phyloP scores from a whole-genome alignment of 2,888 invertebrate species.

The Agrotis ipsilon region DNA sequence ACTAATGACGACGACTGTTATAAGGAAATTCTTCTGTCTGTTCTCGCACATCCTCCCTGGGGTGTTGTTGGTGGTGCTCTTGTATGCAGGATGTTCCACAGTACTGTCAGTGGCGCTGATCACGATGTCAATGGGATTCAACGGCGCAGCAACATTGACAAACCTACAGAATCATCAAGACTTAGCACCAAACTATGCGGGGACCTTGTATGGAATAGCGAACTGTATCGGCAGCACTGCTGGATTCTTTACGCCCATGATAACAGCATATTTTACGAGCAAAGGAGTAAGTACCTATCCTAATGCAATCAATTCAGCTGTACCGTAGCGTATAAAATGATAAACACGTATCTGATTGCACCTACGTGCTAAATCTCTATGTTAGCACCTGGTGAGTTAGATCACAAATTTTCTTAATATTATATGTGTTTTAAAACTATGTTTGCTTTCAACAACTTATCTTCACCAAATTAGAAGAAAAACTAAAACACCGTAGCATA shows the following conservation, averaged over 20 bases:
- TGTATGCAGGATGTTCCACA: slow-evolving; percentile 92
- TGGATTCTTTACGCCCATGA: slow-evolving; percentile 94
- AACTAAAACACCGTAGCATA: slow-evolving; percentile 3
- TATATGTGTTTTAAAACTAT: slow-evolving; percentile 12
- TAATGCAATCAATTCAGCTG: background rate
- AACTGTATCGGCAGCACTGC: slow-evolving; percentile 94
- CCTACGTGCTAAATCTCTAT: background rate
- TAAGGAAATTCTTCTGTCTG: slow-evolving; percentile 92
- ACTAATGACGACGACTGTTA: slow-evolving; percentile 84
- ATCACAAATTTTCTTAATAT: background rate
- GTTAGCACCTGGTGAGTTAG: background rate
- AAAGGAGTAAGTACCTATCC: slow-evolving; percentile 83
- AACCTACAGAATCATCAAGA: slow-evolving; percentile 94
- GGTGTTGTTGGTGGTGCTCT: slow-evolving; percentile 88
- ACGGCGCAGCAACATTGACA: slow-evolving; percentile 92
- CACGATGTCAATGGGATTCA: slow-evolving; percentile 93
- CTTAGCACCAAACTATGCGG: slow-evolving; percentile 95
- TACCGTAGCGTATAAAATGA: background rate
- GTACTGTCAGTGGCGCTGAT: slow-evolving; percentile 92
- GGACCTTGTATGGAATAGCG: slow-evolving; percentile 94
- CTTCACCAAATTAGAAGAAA: slow-evolving; percentile 3
- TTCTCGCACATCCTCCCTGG: slow-evolving; percentile 92
- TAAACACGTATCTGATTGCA: background rate
- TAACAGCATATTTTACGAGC: slow-evolving; percentile 93
- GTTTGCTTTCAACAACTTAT: slow-evolving; percentile 3